These are phyloP conservation scores for Pecten maximus DNA, from an alignment of 2,888 invertebrate genomes.

Conservation along the genomic window DNA sequence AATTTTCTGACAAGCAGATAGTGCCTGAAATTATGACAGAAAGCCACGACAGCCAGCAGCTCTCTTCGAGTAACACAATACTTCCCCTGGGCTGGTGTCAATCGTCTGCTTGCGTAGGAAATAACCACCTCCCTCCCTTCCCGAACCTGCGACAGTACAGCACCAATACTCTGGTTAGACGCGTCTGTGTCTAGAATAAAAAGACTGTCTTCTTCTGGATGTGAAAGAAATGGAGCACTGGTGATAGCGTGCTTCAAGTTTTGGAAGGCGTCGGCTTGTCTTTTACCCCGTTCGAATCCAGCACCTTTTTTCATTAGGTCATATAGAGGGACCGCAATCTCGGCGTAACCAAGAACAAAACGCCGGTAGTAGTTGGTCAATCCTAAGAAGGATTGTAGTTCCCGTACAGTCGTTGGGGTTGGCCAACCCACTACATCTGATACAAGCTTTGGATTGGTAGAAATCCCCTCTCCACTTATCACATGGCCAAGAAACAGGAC, in stretches of 20 bases:
- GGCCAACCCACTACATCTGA: no score
- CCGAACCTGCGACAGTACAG: conserved; percentile 39
- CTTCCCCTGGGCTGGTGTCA: conserved; percentile 7
- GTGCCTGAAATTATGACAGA: not conserved
- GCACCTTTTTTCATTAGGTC: not conserved
- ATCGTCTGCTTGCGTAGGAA: conserved; percentile 36
- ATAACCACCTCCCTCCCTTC: conserved; percentile 44
- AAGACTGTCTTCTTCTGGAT: not conserved
- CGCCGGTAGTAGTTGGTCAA: not conserved
- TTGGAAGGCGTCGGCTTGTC: not conserved
- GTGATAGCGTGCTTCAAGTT: not conserved
- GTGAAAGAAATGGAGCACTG: not conserved
- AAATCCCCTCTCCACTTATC: no score
- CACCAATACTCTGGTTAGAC: conserved; percentile 37
- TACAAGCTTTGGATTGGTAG: no score
- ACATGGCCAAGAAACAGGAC: no score
- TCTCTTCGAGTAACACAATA: not conserved
- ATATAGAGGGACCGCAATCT: not conserved
- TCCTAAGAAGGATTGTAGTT: not conserved
- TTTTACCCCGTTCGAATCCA: not conserved
- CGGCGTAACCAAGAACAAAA: not conserved
- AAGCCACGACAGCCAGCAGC: conserved; percentile 39
- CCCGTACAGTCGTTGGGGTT: not conserved
- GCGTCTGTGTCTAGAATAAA: conserved; percentile 47
- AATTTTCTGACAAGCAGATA: conserved; percentile 41